These are phyloP conservation scores for Artibeus lituratus DNA, from an alignment of 2,797 vertebrate genomes.

Conservation along the genomic window DNA sequence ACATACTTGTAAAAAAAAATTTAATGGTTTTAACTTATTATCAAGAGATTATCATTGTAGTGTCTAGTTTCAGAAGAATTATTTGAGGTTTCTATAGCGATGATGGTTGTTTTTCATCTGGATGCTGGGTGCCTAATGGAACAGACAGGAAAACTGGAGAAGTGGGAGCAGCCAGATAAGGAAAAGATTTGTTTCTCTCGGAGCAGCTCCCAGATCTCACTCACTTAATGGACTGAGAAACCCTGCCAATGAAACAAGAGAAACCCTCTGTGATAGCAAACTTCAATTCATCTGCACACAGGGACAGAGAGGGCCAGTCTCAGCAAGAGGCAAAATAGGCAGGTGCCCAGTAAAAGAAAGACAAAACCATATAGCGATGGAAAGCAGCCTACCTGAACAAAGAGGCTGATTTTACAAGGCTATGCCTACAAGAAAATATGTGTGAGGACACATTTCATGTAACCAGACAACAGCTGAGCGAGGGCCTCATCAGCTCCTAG, in stretches of 20 bases:
- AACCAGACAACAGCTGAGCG: neutral
- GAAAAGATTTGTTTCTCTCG: conserved; percentile 56
- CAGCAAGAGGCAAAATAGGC: conserved; percentile 4
- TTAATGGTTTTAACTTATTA: conserved; percentile 44
- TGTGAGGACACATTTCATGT: neutral
- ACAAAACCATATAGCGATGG: neutral
- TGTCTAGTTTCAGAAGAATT: conserved; percentile 51
- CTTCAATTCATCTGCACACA: neutral
- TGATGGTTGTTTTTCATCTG: conserved; percentile 41
- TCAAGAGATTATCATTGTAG: neutral
- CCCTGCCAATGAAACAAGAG: conserved; percentile 55
- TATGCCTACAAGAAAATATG: neutral
- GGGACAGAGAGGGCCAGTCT: neutral
- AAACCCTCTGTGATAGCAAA: conserved; percentile 40
- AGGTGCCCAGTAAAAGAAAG: conserved; percentile 4
- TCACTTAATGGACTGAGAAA: conserved; percentile 48
- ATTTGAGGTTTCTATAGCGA: neutral
- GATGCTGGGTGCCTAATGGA: conserved; percentile 36
- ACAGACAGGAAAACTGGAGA: conserved; percentile 42
- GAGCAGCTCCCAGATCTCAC: conserved; percentile 25
- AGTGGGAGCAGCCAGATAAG: conserved; percentile 41
- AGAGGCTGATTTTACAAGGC: neutral
- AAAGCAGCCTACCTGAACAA: neutral
- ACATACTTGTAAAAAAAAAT: neutral
- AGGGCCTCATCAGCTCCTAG: neutral